Base-by-base conservation (phyloP, 2,113 vertebrate genomes). In the Varanus salvator region DNA sequence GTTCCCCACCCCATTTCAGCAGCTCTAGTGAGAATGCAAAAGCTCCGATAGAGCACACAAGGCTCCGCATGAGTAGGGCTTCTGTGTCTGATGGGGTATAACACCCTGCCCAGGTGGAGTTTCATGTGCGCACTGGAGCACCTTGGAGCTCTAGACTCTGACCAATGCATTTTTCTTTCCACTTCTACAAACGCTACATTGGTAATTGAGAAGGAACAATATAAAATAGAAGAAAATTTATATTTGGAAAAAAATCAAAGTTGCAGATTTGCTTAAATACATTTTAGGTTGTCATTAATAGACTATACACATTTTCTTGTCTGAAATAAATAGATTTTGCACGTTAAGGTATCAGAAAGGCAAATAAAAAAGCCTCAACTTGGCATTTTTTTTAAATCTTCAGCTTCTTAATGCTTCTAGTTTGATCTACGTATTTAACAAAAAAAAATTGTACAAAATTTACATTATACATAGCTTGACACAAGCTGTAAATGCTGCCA, bases 391-490 rank as follows among this genome's bases (percentile, higher is more conserved):
- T 94, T 89, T 31, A 9, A 89, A 89, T 95, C 87, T 96, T 96
- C 95, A 93, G 92, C 94, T 96, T 95, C 96, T 96, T 95, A 95
- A 96, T 95, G 97, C 97, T 97, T 93, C 96, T 93, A 89, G 95
- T 95, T 95, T 94, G 83, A 91, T 93, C 38, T 86, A 97, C 85
- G 95, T 95, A 96, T 95, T 95, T 94, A 96, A 96, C 96, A 92
- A 95, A 95, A n/a, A n/a, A 94, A 94, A 76, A 96, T 44, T 99
- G 97, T 99, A 99, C 98, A 98, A 97, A 97, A 98, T 98, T 98
- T 98, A 98, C 98, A 98, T 98, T 97, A 96, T 98, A 97, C 97
- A 98, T 98, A 99, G 99, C 99, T 99, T 99, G 99, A 99, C 99
- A 99, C 99, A 99, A 99, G 99, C 99, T 97, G 98, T 98, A 98